Evolutionary conservation across 2,113 vertebrate species (phyloP), one percentile per base, ranked within the genome.

Genomic region (Atractosteus spatula): DNA sequence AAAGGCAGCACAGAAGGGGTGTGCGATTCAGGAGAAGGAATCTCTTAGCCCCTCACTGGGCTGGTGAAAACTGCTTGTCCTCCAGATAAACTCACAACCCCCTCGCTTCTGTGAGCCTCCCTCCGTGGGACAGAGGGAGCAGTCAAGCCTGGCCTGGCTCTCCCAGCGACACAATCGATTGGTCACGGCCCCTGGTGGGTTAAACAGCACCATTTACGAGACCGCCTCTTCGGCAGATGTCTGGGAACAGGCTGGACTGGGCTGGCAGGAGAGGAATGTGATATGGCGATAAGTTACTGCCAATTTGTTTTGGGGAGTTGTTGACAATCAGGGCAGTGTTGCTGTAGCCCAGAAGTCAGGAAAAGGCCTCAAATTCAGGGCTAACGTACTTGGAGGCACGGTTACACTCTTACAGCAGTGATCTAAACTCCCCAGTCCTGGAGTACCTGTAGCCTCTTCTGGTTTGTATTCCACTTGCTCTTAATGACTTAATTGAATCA

Each of bases 111-210:
- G 51, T 75, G 74, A 78, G 78, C 78, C 72, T 55, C 69, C 69
- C 64, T 77, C 75, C 74, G 73, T 66, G 71, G 66, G n/a, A 55
- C 80, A 72, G 71, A 54, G 2, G 41, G 74, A 65, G 62, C 62
- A 14, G 71, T 54, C 51, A 45, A 62, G 55, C 63, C 54, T 45
- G 67, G 54, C 57, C 54, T 3, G 41, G 63, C 47, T 10, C 47
- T 59, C 13, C 44, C 61, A 44, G 69, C 63, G 12, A 11, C 13
- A 41, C 77, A 78, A 82, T 78, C 51, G 73, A 87, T 88, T 88
- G 82, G 88, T 84, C 81, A 86, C 43, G 68, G 82, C 72, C 73
- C 12, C 57, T 69, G 66, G 65, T 16, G 63, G 75, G 78, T 81
- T 84, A 79, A 84, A 81, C 77, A 78, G 76, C 79, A 76, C 73